Evolutionary conservation across 2,797 vertebrate genomes (phyloP), one percentile per base, ranked within the genome.

Genomic region (Brotula barbata): DNA sequence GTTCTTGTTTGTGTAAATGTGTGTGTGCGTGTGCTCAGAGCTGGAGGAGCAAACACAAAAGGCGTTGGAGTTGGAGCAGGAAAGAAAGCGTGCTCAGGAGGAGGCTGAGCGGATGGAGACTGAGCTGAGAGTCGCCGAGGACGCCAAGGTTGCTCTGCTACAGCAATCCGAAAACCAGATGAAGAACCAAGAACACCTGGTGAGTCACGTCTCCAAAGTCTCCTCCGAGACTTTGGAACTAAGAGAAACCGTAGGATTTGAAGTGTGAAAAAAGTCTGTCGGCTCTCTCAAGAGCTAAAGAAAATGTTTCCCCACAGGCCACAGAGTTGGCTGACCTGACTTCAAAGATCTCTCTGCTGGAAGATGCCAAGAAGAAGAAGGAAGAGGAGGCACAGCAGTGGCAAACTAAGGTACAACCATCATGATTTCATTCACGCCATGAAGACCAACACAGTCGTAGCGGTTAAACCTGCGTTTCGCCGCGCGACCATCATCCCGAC

Each of bases 361-460:
- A 99, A 78, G 86, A 95, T 57, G 94, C 95, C 64, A 93, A 96
- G 80, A 93, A 94, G 89, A 96, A 93, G 90, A 98, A 98, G 67
- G 96, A 98, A 31, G 93, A 93, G 0, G 95, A 97, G 55, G 94
- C 94, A 12, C 89, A 91, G 50, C 91, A 90, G 79, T 98, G 95
- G 96, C 94, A 98, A 86, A 85, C 93, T 80, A 98, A 96, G 93
- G 96, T 99, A n/a, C n/a, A n/a, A n/a, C n/a, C n/a, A n/a, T n/a
- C n/a, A n/a, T n/a, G n/a, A n/a, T n/a, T n/a, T n/a, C n/a, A n/a
- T n/a, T n/a, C n/a, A n/a, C n/a, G n/a, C n/a, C n/a, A n/a, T n/a
- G n/a, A n/a, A n/a, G n/a, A n/a, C n/a, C n/a, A n/a, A n/a, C n/a
- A n/a, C n/a, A n/a, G n/a, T n/a, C n/a, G n/a, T n/a, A n/a, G n/a